Conservation (phyloP, 2,888 invertebrate species). For the Lithosia quadra region DNA sequence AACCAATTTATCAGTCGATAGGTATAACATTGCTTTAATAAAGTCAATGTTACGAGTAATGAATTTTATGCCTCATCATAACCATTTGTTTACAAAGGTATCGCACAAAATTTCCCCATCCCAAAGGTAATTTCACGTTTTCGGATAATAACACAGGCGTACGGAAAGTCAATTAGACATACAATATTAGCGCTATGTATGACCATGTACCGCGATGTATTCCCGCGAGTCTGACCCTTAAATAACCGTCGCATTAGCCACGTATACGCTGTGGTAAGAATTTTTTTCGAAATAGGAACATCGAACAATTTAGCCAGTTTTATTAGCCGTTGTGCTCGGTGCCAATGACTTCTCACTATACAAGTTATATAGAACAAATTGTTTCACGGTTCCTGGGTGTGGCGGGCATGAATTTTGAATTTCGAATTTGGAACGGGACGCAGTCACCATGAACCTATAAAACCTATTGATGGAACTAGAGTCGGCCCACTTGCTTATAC, state of each 20-base stretch:
- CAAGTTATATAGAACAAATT: neutral
- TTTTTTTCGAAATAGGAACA: neutral
- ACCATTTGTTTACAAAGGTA: conserved; percentile 32
- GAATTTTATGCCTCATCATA: conserved; percentile 17
- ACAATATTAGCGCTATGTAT: conserved; percentile 32
- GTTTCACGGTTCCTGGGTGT: neutral
- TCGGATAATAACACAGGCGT: conserved; percentile 31
- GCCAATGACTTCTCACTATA: neutral
- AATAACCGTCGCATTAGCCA: conserved; percentile 25
- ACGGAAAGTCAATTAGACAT: conserved; percentile 40
- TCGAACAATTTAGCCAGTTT: neutral
- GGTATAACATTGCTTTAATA: conserved; percentile 14
- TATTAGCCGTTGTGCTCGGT: neutral
- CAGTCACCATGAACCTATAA: neutral
- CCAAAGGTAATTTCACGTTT: conserved; percentile 33
- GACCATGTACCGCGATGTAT: conserved; percentile 14
- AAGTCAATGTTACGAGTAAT: conserved; percentile 23
- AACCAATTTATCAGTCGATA: conserved; percentile 28
- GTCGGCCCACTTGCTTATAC: no score
- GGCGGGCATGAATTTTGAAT: neutral
- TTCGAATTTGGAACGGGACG: neutral
- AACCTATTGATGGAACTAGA: no score
- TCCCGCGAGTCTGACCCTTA: conserved; percentile 28
- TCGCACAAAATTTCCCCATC: conserved; percentile 18
- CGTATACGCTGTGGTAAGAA: neutral